Conservation (phyloP, 2,797 vertebrate genomes). For the Scleropages formosus region DNA sequence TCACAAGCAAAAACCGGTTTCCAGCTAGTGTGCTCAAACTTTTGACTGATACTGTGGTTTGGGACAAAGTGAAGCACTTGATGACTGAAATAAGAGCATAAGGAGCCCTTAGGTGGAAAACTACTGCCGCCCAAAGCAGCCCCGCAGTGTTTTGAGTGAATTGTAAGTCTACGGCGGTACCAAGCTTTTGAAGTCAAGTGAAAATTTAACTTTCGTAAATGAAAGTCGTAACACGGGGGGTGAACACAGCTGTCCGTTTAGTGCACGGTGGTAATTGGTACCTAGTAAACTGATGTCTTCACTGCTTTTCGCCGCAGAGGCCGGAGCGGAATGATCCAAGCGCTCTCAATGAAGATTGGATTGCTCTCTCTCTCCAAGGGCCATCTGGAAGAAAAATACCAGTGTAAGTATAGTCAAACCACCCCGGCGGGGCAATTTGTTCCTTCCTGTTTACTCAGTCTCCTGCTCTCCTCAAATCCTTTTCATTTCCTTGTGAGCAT, state of each 20-base stretch:
- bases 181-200: too few species aligned
- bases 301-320: slow-evolving; percentile 60
- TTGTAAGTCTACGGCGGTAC: too few species aligned
- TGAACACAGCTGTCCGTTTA: background rate
- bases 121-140: background rate
- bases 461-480: background rate
- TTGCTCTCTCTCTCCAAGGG: slow-evolving; percentile 82
- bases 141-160: background rate
- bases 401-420: slow-evolving; percentile 65
- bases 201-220: background rate
- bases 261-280: background rate
- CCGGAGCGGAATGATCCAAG: slow-evolving; percentile 78
- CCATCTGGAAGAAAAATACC: slow-evolving; percentile 80
- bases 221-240: background rate
- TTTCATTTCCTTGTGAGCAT: too few species aligned
- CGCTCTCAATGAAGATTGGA: slow-evolving; percentile 79
- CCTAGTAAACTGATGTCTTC: slow-evolving; percentile 7
- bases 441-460: background rate
- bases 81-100: too few species aligned
- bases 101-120: too few species aligned
- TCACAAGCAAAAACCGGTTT: too few species aligned
- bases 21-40: too few species aligned
- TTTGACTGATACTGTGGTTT: too few species aligned
- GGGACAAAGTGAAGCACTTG: too few species aligned
- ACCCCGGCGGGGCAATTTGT: background rate